phyloP scores from a whole-genome alignment of 64 coral and sea anemone genomes.

The Stichodactyla mertensii region DNA sequence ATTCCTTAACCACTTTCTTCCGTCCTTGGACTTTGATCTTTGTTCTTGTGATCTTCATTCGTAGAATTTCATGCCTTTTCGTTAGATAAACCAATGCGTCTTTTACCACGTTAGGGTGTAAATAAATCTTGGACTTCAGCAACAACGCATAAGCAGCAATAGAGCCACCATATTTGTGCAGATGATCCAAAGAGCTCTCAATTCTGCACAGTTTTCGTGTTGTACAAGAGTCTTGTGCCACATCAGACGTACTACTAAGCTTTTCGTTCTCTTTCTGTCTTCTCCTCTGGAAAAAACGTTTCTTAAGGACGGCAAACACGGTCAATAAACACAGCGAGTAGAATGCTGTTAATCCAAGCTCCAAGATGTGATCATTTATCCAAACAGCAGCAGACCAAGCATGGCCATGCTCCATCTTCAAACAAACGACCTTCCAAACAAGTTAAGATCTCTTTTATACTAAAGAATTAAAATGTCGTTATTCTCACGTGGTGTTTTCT shows the following conservation, averaged over 20 bases:
- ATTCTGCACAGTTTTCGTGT: conserved; percentile 5
- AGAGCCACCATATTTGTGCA: conserved; percentile 46
- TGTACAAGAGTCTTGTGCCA: neutral
- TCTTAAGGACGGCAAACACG: conserved; percentile 18
- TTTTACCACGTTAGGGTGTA: conserved; percentile 17
- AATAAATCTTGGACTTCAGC: conserved; percentile 15
- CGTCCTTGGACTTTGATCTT: conserved; percentile 14
- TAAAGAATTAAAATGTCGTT: too few species aligned
- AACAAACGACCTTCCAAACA: neutral
- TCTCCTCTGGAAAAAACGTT: conserved; percentile 6
- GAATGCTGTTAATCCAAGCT: conserved; percentile 37
- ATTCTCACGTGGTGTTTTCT: too few species aligned
- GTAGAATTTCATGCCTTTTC: conserved; percentile 23
- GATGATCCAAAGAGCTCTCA: conserved; percentile 43
- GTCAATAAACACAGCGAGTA: conserved; percentile 36
- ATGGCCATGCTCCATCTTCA: neutral
- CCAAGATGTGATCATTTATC: conserved; percentile 24
- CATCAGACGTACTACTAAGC: neutral
- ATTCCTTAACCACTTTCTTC: conserved; percentile 25
- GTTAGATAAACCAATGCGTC: conserved; percentile 35
- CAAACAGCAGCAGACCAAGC: conserved; percentile 34
- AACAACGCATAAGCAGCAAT: conserved; percentile 35
- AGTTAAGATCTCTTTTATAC: neutral
- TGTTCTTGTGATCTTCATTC: conserved; percentile 31
- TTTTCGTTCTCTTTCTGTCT: neutral